phyloP scores from a whole-genome alignment of 2,113 vertebrate genomes.

The Syngnathus floridae region DNA sequence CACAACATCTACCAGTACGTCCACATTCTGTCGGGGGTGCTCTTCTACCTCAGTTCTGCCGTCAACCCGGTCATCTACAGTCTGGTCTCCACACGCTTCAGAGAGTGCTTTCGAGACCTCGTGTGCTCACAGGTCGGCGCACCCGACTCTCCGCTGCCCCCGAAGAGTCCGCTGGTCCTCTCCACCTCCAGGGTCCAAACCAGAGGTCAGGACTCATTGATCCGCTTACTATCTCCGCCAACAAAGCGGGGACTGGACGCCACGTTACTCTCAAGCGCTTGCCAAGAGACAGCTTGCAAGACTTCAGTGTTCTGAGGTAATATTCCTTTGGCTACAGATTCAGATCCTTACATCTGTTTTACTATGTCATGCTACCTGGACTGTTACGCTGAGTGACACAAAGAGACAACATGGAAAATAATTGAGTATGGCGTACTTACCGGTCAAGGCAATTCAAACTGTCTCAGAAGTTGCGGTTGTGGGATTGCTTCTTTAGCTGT shows the following conservation, averaged over 20 bases:
- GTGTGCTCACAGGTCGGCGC: conserved; percentile 48
- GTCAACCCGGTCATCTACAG: conserved; percentile 73
- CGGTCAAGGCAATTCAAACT: background rate
- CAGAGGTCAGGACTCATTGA: conserved; percentile 16
- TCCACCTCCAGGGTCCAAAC: conserved; percentile 24
- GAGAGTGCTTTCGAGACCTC: conserved; percentile 64
- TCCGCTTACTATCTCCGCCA: conserved; percentile 34
- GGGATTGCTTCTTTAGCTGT: background rate
- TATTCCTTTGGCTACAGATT: background rate
- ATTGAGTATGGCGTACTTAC: background rate
- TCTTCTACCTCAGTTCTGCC: conserved; percentile 74
- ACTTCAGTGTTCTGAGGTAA: conserved; percentile 45
- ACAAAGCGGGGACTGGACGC: conserved; percentile 20
- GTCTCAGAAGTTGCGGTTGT: background rate
- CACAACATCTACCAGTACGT: conserved; percentile 69
- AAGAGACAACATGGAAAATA: background rate
- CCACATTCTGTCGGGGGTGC: conserved; percentile 70
- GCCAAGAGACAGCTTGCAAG: conserved; percentile 17
- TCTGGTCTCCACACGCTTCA: conserved; percentile 70
- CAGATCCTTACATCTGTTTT: background rate
- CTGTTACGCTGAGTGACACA: background rate
- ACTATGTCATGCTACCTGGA: background rate
- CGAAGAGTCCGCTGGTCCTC: conserved; percentile 41
- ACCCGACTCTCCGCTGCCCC: conserved; percentile 55
- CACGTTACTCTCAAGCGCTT: conserved; percentile 28